phyloP scores from a whole-genome alignment of 2,113 vertebrate genomes.

The Phalacrocorax pelagicus region DNA sequence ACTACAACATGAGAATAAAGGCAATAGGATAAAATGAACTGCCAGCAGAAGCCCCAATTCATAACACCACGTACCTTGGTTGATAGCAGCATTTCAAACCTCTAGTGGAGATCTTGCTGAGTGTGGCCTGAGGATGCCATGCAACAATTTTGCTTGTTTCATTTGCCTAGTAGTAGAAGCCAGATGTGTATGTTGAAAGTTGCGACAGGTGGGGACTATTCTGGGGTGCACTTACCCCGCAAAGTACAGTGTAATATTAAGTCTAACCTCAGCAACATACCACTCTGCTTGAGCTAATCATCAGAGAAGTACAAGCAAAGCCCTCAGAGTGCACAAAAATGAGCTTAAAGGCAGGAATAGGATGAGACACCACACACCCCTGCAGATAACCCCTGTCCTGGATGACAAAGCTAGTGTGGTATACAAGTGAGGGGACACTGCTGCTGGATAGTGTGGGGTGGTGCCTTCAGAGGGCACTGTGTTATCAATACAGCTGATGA shows the following conservation, averaged over 20 bases:
- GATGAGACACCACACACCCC: not conserved
- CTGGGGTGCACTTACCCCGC: not conserved
- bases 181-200: not conserved
- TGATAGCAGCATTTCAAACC: not conserved
- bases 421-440: not conserved
- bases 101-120: rapidly evolving
- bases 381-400: not conserved
- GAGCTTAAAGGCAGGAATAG: not conserved
- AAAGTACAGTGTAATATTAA: not conserved
- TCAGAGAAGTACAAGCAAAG: not conserved
- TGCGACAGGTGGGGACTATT: not conserved
- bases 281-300: not conserved
- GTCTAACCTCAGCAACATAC: not conserved
- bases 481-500: not conserved
- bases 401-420: not conserved
- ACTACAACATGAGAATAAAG: not conserved
- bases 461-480: not conserved
- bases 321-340: not conserved
- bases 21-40: not conserved
- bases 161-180: not conserved
- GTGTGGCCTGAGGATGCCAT: not conserved
- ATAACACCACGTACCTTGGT: not conserved
- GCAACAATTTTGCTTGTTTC: not conserved
- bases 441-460: not conserved
- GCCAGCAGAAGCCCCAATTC: not conserved